These are phyloP conservation scores for Apoda limacodes DNA, from an alignment of 2,888 invertebrate species.

Conservation along the genomic window DNA sequence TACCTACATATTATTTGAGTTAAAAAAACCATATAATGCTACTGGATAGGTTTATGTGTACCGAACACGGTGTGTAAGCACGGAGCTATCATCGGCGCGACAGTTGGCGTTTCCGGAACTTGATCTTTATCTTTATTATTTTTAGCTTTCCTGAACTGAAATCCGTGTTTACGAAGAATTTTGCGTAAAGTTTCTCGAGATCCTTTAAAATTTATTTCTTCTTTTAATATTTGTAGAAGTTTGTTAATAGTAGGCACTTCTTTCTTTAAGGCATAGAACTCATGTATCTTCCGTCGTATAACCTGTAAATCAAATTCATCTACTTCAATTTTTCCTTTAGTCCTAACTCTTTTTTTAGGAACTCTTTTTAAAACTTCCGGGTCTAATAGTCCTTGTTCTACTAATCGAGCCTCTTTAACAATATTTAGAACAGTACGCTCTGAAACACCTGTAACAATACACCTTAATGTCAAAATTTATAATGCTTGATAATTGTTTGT, in stretches of 20 bases:
- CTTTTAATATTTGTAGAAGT: conserved; percentile 51
- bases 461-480: too few relatives aligned
- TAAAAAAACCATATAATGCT: too few relatives aligned
- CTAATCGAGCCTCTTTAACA: conserved; percentile 54
- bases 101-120: conserved; percentile 35
- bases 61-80: conserved; percentile 58
- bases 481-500: too few relatives aligned
- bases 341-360: conserved; percentile 53
- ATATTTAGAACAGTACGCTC: conserved; percentile 58
- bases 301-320: conserved; percentile 59
- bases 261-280: conserved; percentile 59
- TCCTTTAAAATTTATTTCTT: conserved; percentile 59
- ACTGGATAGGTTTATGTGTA: conserved; percentile 55
- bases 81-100: conserved; percentile 51
- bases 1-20: too few relatives aligned
- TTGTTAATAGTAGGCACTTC: conserved; percentile 62
- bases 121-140: conserved; percentile 56
- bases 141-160: conserved; percentile 59
- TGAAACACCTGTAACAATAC: conserved; percentile 46
- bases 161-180: conserved; percentile 57
- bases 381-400: conserved; percentile 56
- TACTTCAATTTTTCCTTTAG: conserved; percentile 59
- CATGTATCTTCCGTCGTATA: conserved; percentile 56
- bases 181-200: conserved; percentile 56
- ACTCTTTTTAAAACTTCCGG: conserved; percentile 54